Percentiles rank a stretch among this genome's conserved stretches.
Conservation (phyloP, 2,113 vertebrate species). For the Leptosomus discolor region DNA sequence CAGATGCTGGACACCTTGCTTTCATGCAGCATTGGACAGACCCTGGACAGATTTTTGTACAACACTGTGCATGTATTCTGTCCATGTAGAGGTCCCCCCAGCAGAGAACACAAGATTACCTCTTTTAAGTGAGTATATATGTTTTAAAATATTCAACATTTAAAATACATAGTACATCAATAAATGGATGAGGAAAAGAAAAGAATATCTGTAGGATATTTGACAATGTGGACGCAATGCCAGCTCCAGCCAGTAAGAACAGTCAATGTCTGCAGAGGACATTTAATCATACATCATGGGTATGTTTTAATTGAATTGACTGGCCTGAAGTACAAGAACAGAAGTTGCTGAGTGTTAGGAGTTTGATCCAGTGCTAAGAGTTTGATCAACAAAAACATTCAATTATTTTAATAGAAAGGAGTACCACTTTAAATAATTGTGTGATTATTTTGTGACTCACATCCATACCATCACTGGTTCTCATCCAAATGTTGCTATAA, state of each 20-base stretch:
- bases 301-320: background rate
- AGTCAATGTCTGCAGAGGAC: background rate
- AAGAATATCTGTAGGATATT: background rate
- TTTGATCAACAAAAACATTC: background rate
- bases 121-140: background rate
- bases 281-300: background rate
- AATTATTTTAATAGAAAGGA: constrained; percentile 12
- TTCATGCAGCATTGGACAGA: fast-evolving
- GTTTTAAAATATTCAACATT: background rate
- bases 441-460: background rate
- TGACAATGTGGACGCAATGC: background rate
- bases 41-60: background rate
- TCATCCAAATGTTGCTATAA: background rate
- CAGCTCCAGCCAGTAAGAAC: background rate
- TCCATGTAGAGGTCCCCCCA: fast-evolving
- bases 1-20: background rate
- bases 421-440: background rate
- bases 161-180: background rate
- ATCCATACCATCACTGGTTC: background rate
- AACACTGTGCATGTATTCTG: background rate
- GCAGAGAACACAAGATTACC: background rate
- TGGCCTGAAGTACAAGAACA: background rate
- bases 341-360: background rate
- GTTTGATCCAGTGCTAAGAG: background rate
- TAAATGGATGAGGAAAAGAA: background rate